Conservation (phyloP, 1,140 invertebrate genomes). For the Aradophagus sp. region DNA sequence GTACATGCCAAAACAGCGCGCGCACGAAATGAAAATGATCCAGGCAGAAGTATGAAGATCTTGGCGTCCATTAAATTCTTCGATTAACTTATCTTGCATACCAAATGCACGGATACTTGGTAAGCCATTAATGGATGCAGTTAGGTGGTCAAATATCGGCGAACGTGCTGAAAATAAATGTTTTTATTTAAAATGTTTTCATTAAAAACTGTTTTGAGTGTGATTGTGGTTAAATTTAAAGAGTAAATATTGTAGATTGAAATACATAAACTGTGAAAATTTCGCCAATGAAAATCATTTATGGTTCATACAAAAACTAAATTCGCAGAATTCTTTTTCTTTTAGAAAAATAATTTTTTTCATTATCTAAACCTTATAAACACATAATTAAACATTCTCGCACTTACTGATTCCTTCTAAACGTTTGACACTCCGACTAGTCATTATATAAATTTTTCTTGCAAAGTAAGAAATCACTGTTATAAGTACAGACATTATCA, state of each 20-base stretch:
- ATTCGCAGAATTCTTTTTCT: too few species aligned
- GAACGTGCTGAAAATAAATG: slow-evolving; percentile 77
- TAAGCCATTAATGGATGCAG: slow-evolving; percentile 80
- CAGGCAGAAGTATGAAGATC: slow-evolving; percentile 53
- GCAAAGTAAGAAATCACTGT: slow-evolving; percentile 83
- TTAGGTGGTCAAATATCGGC: slow-evolving; percentile 86
- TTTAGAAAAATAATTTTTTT: not conserved
- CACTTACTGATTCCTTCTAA: slow-evolving; percentile 92
- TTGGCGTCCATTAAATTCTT: slow-evolving; percentile 72
- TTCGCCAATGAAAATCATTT: too few species aligned
- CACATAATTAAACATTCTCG: too few species aligned
- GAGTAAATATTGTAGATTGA: too few species aligned
- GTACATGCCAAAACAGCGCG: slow-evolving; percentile 82
- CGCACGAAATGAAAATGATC: slow-evolving; percentile 75
- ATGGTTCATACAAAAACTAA: too few species aligned
- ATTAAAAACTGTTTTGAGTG: too few species aligned
- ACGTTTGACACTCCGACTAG: slow-evolving; percentile 89
- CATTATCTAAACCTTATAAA: slow-evolving; percentile 1
- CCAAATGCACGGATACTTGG: slow-evolving; percentile 81
- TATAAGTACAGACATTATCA: slow-evolving; percentile 82
- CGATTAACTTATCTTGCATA: slow-evolving; percentile 60
- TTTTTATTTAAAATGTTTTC: too few species aligned
- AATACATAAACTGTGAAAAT: too few species aligned
- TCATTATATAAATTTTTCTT: slow-evolving; percentile 85
- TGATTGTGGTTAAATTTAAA: too few species aligned